Conservation (phyloP, 2,113 vertebrate species). For the Pimephales promelas region DNA sequence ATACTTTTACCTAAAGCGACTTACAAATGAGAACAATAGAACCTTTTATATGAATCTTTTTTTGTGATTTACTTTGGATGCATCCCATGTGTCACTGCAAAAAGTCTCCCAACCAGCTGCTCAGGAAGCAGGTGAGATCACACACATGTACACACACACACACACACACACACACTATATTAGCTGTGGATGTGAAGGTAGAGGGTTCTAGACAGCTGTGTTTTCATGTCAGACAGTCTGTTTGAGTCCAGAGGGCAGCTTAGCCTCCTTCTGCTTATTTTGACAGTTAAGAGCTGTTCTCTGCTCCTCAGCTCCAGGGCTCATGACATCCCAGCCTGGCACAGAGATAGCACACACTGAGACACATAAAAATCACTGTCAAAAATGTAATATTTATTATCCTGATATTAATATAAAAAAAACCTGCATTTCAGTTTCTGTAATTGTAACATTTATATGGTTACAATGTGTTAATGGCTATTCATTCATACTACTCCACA, state of each 20-base stretch:
- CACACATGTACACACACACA: conserved; percentile 3
- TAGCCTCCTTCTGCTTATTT: conserved; percentile 18
- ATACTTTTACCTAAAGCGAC: too few species aligned
- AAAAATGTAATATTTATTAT: not conserved
- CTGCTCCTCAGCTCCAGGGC: not conserved
- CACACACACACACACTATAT: too few species aligned
- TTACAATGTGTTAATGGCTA: not conserved
- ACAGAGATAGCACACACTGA: not conserved
- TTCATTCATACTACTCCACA: not conserved
- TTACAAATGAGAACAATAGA: too few species aligned
- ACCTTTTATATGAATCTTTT: not conserved
- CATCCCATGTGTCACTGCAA: conserved; percentile 12
- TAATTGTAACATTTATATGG: not conserved
- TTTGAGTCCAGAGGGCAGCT: not conserved
- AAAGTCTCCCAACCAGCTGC: not conserved
- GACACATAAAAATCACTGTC: not conserved
- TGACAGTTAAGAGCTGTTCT: conserved; percentile 25
- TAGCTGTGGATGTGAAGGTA: not conserved
- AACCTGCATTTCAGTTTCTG: not conserved
- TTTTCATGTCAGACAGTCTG: conserved; percentile 1
- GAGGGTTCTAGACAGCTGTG: conserved; percentile 13
- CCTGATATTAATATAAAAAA: not conserved
- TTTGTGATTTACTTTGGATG: not conserved
- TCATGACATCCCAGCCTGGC: not conserved
- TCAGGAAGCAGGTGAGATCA: conserved; percentile 19